Percentiles rank a stretch among this genome's conserved stretches.
Conservation (phyloP, 1,140 invertebrate species). For the Dendroctonus valens region DNA sequence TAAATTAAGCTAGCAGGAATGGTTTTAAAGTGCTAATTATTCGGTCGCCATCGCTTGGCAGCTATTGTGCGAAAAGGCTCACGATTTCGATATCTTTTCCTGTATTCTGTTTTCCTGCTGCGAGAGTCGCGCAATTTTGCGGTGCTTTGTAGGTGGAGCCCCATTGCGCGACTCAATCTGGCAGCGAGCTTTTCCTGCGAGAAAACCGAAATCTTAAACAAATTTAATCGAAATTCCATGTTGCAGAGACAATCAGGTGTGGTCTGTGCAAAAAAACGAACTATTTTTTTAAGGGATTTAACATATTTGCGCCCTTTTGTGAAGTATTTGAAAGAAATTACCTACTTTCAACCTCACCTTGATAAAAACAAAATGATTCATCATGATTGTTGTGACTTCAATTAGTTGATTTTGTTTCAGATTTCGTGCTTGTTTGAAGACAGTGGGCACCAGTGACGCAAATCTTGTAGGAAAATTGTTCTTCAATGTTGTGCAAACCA, state of each 20-base stretch:
- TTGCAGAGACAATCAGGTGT: too few species aligned
- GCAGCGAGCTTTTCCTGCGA: slow-evolving; percentile 4
- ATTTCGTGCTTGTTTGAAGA: slow-evolving; percentile 88
- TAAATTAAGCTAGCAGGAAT: too few species aligned
- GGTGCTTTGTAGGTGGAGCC: slow-evolving; percentile 32
- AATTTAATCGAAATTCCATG: background rate
- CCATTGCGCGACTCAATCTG: slow-evolving; percentile 1
- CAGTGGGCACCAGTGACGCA: slow-evolving; percentile 76
- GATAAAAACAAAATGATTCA: too few species aligned
- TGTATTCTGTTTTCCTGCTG: slow-evolving; percentile 18
- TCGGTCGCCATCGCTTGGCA: background rate
- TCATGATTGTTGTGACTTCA: too few species aligned
- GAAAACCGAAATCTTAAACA: background rate
- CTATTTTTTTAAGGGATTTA: too few species aligned
- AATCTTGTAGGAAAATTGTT: slow-evolving; percentile 91
- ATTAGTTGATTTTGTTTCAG: slow-evolving; percentile 57
- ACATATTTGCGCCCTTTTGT: too few species aligned
- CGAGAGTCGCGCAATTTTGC: slow-evolving; percentile 21
- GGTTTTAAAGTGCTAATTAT: background rate
- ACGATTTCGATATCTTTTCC: background rate
- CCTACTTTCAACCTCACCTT: too few species aligned
- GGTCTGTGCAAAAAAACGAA: too few species aligned
- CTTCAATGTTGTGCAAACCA: slow-evolving; percentile 90
- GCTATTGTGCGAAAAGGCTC: background rate
- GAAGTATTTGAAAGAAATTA: too few species aligned